A percentile compares a stretch with the other conserved stretches of the same genome.
Conservation (phyloP, 2,113 vertebrate genomes). For the Vulpes lagopus region DNA sequence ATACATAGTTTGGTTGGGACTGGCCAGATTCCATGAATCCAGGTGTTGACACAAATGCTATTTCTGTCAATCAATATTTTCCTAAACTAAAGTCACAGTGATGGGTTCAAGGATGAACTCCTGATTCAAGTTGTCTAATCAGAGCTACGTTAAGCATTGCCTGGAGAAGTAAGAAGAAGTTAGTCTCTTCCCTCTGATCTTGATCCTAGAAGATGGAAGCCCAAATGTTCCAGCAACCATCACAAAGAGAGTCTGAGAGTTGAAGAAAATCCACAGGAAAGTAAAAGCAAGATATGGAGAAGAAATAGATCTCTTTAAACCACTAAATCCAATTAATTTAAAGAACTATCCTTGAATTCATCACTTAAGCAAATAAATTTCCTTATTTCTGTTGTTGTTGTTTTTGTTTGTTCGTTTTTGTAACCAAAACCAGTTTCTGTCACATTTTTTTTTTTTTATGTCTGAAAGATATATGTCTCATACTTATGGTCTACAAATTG, state of each 20-base stretch:
- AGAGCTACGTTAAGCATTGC: background rate
- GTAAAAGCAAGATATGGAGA: background rate
- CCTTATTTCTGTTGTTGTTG: background rate
- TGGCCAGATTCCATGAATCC: background rate
- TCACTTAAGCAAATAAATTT: slow-evolving; percentile 33
- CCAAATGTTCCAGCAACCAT: background rate
- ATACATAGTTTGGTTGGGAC: background rate
- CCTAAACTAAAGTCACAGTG: background rate
- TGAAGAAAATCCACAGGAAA: slow-evolving; percentile 1
- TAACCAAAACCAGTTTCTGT: background rate
- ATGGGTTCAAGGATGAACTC: background rate
- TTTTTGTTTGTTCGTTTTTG: background rate
- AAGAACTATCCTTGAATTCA: slow-evolving; percentile 28
- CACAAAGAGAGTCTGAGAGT: background rate
- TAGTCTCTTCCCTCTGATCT: background rate
- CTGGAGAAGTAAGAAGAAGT: background rate
- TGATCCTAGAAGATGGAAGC: background rate
- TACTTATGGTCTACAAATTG: background rate
- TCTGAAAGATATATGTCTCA: slow-evolving; percentile 7
- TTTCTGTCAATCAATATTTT: background rate
- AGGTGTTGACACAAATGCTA: background rate
- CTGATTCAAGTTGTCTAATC: background rate
- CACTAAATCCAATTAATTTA: background rate
- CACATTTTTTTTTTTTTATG: slow-evolving; percentile 21
- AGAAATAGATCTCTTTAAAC: background rate